Evolutionary conservation across 2,797 vertebrate genomes (phyloP).

Genomic region (Channallabes apus): DNA sequence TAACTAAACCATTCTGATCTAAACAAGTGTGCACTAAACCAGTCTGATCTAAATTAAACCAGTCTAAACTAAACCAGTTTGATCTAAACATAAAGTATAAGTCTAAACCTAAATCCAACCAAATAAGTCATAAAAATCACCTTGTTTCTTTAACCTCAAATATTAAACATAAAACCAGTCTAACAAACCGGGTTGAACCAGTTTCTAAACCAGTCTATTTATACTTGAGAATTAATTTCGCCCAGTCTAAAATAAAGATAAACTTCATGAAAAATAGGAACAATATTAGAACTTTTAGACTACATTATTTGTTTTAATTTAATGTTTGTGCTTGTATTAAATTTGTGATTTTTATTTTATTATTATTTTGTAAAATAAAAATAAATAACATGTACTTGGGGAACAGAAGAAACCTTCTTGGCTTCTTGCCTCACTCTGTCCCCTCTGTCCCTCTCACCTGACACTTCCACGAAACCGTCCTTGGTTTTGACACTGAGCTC

Average conservation of each 20-base stretch:
- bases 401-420: background rate
- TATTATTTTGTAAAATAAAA: background rate
- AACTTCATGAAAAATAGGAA: background rate
- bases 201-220: too few relatives aligned
- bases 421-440: too few relatives aligned
- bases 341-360: background rate
- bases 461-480: constrained; percentile 95
- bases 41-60: too few relatives aligned
- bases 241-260: background rate
- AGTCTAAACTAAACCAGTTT: background rate
- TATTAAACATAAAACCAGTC: background rate
- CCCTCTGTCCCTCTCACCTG: constrained; percentile 79
- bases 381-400: too few relatives aligned
- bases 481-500: constrained; percentile 92
- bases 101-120: background rate
- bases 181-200: background rate
- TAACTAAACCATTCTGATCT: background rate
- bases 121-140: background rate
- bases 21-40: background rate
- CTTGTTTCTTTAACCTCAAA: background rate
- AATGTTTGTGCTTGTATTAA: background rate
- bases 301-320: too few relatives aligned
- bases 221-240: background rate
- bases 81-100: background rate
- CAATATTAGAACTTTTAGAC: background rate